phyloP scores from a whole-genome alignment of 2,888 invertebrate genomes.

The Pseudococcus longispinus region DNA sequence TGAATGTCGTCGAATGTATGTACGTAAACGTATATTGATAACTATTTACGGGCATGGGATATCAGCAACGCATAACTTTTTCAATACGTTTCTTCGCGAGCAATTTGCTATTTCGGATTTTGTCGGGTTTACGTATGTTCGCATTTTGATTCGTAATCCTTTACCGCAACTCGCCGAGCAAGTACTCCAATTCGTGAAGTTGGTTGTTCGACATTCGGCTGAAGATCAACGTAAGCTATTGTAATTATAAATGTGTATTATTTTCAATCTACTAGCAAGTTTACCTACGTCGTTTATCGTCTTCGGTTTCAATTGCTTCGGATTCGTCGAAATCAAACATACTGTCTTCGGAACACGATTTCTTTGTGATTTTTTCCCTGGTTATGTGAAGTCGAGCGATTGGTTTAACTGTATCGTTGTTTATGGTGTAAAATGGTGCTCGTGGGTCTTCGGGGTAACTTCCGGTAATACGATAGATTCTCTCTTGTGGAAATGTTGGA shows the following conservation, averaged over 20 bases:
- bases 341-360: conserved; percentile 61
- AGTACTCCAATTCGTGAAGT: conserved; percentile 78
- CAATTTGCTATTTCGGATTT: conserved; percentile 76
- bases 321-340: conserved; percentile 59
- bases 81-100: conserved; percentile 78
- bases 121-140: conserved; percentile 74
- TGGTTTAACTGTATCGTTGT: conserved; percentile 75
- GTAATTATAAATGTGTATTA: neutral
- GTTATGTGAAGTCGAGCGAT: conserved; percentile 83
- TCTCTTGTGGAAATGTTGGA: conserved; percentile 79
- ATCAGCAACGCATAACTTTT: conserved; percentile 88
- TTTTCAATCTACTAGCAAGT: neutral
- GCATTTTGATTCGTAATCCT: conserved; percentile 80
- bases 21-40: neutral
- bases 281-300: conserved; percentile 72
- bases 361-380: conserved; percentile 66
- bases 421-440: conserved; percentile 89
- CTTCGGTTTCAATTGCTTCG: conserved; percentile 68
- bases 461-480: conserved; percentile 87
- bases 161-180: conserved; percentile 90
- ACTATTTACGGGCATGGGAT: conserved; percentile 68
- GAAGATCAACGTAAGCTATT: neutral
- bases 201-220: conserved; percentile 83
- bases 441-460: conserved; percentile 89
- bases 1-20: neutral